Evolutionary conservation across 2,797 vertebrate species (phyloP).

Genomic region (Ibycter americanus): DNA sequence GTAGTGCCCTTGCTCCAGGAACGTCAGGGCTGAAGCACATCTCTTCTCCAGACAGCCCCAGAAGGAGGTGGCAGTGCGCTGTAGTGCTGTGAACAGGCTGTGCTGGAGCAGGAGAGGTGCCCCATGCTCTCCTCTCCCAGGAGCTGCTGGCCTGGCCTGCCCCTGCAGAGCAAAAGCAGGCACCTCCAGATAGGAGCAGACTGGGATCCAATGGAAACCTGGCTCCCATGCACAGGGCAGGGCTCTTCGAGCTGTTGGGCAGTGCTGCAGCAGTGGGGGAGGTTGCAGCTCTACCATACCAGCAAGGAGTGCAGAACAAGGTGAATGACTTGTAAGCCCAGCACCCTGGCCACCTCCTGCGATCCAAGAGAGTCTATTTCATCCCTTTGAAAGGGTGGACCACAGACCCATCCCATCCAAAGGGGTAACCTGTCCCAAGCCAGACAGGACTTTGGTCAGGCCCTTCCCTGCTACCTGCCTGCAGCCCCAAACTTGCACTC

Average conservation of each 20-base stretch:
- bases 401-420: background rate
- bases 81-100: background rate
- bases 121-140: rapidly evolving
- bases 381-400: background rate
- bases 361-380: background rate
- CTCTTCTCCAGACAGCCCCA: background rate
- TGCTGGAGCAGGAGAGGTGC: background rate
- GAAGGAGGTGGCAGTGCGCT: background rate
- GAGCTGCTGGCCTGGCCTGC: background rate
- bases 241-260: background rate
- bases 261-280: background rate
- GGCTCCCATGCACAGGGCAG: no score
- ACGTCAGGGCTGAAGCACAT: background rate
- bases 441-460: background rate
- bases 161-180: background rate
- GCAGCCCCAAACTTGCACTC: background rate
- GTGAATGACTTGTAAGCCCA: background rate
- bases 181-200: background rate
- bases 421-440: background rate
- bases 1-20: background rate
- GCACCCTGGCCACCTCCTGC: background rate
- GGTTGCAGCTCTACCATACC: background rate
- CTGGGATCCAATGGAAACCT: background rate
- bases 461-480: background rate
- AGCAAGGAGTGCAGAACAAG: rapidly evolving